Base-by-base conservation (phyloP, 1,140 invertebrate species). In the Maconellicoccus hirsutus region DNA sequence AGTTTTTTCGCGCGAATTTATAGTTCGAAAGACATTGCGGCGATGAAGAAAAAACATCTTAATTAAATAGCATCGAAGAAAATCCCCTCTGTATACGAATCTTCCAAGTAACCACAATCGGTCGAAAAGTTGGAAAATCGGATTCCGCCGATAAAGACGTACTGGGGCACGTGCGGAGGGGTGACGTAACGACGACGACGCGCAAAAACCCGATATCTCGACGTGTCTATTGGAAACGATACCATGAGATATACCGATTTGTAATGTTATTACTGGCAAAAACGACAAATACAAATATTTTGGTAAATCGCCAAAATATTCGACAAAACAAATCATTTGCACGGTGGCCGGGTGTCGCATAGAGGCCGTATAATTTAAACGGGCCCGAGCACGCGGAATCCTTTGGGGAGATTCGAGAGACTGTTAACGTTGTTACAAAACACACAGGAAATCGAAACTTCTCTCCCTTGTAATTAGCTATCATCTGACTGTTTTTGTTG, bases 241-340 rank as follows among this genome's bases (percentile, higher is more conserved):
- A 33, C 29, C 4, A 33, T 33, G 42, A 52, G 42, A 52, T 52
- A 52, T 52, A 52, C 42, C 42, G 42, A 52, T 52, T 52, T 19
- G 42, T 52, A 52, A 52, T 52, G n/a, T 52, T 52, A 52, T 52
- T 52, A 52, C 42, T 52, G 42, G 42, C 42, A 52, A 52, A 52
- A 52, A 52, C 42, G 42, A 52, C 42, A 52, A 52, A 52, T 52
- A 52, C 42, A 16, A 52, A 52, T 52, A 52, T 52, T 52, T 52
- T 52, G 42, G 42, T 52, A 52, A 52, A 52, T 52, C 42, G 42
- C 42, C 42, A 52, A 52, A 52, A 52, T 52, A 52, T 52, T 52
- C 42, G 42, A 19, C 42, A 16, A 52, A 52, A 52, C 42, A 52
- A 52, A 52, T 52, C 42, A 52, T 19, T 14, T 19, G 42, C 42